A percentile compares a stretch with the other conserved stretches of the same genome.
Evolutionary conservation across 2,113 vertebrate genomes (phyloP).

Genomic region (Edolisoma coerulescens): DNA sequence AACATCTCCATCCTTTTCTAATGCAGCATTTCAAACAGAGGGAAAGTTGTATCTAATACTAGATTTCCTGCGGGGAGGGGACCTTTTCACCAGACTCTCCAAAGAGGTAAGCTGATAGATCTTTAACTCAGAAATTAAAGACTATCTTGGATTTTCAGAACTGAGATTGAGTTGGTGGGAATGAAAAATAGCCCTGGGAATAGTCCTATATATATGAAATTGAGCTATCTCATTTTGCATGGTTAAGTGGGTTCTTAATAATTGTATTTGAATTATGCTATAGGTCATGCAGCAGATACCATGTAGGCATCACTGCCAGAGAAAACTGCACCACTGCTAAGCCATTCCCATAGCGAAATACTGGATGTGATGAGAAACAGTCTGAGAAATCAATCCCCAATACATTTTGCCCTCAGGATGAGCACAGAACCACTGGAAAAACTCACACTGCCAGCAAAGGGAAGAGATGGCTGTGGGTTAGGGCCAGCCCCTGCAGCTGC

Average conservation of each 20-base stretch:
- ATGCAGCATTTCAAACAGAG: slow-evolving; percentile 94
- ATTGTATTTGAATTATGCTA: neutral
- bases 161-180: neutral
- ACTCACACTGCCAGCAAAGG: neutral
- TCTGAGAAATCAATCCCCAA: neutral
- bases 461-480: neutral
- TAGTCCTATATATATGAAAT: neutral
- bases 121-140: neutral
- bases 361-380: neutral
- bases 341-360: neutral
- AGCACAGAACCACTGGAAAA: neutral
- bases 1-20: slow-evolving; percentile 22
- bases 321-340: neutral
- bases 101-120: slow-evolving; percentile 82
- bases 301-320: neutral
- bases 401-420: neutral
- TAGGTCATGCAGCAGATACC: neutral
- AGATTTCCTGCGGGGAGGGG: slow-evolving; percentile 94
- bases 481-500: neutral
- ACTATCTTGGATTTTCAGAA: neutral
- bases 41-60: slow-evolving; percentile 96
- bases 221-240: neutral
- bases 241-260: neutral
- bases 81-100: slow-evolving; percentile 95
- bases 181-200: neutral